phyloP scores from a whole-genome alignment of 2,113 vertebrate genomes.

The Syrrhaptes paradoxus region DNA sequence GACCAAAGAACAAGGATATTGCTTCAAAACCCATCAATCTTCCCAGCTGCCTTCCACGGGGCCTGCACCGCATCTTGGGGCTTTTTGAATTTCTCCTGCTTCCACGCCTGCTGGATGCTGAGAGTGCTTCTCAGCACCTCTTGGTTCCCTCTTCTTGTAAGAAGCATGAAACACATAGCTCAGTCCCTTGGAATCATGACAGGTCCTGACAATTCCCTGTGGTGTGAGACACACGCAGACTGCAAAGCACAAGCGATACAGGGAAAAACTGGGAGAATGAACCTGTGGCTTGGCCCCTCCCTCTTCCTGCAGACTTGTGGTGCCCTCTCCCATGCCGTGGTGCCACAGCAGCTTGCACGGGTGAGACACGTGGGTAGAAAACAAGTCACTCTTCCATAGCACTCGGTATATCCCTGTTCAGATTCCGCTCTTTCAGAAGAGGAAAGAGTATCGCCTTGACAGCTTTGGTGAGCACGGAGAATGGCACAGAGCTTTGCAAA shows the following conservation, averaged over 20 bases:
- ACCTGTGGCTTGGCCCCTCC: fast-evolving
- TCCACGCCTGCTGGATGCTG: background rate
- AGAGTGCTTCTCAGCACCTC: background rate
- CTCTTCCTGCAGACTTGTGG: background rate
- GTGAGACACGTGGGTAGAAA: fast-evolving
- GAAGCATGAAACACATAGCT: background rate
- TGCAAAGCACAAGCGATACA: background rate
- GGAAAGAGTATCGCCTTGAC: fast-evolving
- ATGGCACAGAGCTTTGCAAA: background rate
- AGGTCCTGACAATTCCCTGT: background rate
- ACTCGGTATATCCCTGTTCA: background rate
- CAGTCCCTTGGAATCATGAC: background rate
- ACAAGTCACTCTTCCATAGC: background rate
- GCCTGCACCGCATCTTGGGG: background rate
- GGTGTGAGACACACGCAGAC: fast-evolving
- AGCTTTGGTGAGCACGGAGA: background rate
- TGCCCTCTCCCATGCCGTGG: fast-evolving
- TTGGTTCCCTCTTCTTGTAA: background rate
- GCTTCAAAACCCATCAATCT: background rate
- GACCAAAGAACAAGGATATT: background rate
- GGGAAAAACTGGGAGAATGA: background rate
- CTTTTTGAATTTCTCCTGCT: background rate
- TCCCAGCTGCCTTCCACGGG: background rate
- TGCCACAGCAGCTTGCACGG: background rate
- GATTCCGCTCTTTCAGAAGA: background rate